Evolutionary conservation across 2,797 vertebrate species (phyloP), one percentile per base, ranked within the genome.

Genomic region (Catharus ustulatus): DNA sequence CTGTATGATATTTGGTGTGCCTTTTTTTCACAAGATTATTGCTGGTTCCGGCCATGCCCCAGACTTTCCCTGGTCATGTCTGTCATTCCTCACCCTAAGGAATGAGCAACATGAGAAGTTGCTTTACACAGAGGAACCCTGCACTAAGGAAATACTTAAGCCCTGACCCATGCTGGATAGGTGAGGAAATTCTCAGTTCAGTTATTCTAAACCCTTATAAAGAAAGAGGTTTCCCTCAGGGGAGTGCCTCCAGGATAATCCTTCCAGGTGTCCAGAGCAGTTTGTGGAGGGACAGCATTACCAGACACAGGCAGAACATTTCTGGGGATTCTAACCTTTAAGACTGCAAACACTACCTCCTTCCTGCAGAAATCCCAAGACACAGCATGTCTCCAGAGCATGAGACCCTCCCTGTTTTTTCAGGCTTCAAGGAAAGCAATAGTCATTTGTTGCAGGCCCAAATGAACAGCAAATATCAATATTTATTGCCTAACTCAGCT

Each of bases 401-500:
- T 26, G 29, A 92, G 36, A 54, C 27, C 12, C 29, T 95, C 23
- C 15, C 38, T 86, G 10, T 13, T 52, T 93, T 61, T 83, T 85
- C 58, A 71, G 34, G 20, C 38, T 84, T 88, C 67, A 52, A 27
- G 29, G 49, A 79, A 90, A 84, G 11, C 3, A 16, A 57, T 51
- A 16, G 16, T 61, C 87, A 74, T 85, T 82, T 83, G 38, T 76
- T 90, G 51, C 20, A 67, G 27, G 43, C 32, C 36, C 20, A 76
- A 92, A 86, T 0, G 2, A 84, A 69, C 18, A 57, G 55, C 62
- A 93, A 94, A 91, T 90, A 93, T 88, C 89, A 76, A 82, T 95
- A 92, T 69, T 83, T 90, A 59, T 75, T 88, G 48, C 57, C 82
- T 86, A 79, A 84, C 40, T 94, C 62, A 89, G 84, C 82, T 86